Evolutionary conservation across 1,140 invertebrate genomes (phyloP).

Genomic region (Zaprionus gabonicus): DNA sequence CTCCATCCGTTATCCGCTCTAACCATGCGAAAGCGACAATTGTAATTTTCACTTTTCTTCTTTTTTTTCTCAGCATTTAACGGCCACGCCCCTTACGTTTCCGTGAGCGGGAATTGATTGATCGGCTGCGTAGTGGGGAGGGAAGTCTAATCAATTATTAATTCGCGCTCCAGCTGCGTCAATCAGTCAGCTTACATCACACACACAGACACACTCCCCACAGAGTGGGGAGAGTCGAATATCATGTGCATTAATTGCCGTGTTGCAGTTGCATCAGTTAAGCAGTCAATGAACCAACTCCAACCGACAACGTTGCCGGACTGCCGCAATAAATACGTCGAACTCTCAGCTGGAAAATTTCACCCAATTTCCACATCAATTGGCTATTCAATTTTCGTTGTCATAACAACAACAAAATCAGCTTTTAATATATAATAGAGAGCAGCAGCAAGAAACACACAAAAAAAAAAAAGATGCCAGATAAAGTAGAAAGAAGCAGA

Average conservation of each 20-base stretch:
- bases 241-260: slow-evolving; percentile 73
- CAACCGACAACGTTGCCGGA: not conserved
- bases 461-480: slow-evolving; percentile 5
- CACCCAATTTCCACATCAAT: slow-evolving; percentile 76
- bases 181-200: slow-evolving; percentile 73
- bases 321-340: slow-evolving; percentile 8
- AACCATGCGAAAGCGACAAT: slow-evolving; percentile 38
- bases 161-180: slow-evolving; percentile 52
- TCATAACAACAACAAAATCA: slow-evolving; percentile 71
- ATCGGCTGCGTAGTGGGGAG: slow-evolving; percentile 34
- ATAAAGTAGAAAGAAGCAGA: slow-evolving; percentile 23
- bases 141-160: slow-evolving; percentile 71
- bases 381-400: slow-evolving; percentile 52
- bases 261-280: slow-evolving; percentile 63
- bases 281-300: slow-evolving; percentile 67
- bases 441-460: slow-evolving; percentile 12
- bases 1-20: not conserved
- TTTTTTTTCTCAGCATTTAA: slow-evolving; percentile 51
- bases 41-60: slow-evolving; percentile 66
- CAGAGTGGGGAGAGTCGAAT: slow-evolving; percentile 11
- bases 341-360: slow-evolving; percentile 38
- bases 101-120: slow-evolving; percentile 50
- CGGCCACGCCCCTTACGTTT: slow-evolving; percentile 54
- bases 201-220: slow-evolving; percentile 1
- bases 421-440: slow-evolving; percentile 66